Evolutionary conservation across 1,140 invertebrate species (phyloP), one percentile per base, ranked within the genome.

Genomic region (Leptopilina boulardi): DNA sequence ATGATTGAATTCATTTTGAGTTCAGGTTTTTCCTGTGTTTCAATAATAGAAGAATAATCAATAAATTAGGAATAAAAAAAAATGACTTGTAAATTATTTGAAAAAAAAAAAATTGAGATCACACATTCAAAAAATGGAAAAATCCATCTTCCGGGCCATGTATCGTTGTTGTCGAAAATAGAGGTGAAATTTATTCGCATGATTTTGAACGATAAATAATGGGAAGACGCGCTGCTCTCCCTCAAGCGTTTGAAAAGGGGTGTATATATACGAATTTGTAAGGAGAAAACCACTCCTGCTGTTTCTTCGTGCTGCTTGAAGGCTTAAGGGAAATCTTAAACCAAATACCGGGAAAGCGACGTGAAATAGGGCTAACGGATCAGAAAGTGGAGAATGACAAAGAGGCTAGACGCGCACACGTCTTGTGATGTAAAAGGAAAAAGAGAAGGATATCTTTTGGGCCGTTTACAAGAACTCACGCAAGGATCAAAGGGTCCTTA

Each of bases 161-260:
- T n/a, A n/a, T n/a, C n/a, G n/a, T n/a, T n/a, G n/a, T 66, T 30
- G 11, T 66, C 23, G 77, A 78, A 84, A 75, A 9, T 4, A 38
- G 79, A 77, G 42, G 76, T 66, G 76, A 80, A 84, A 82, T 84
- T 82, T 80, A 82, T 82, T 82, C 80, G 76, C 79, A 77, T 78
- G 78, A 82, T 79, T 77, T 77, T 80, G 75, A 77, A 77, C 79
- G 79, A 84, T 84, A 82, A 82, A 82, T 82, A 82, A 84, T 76
- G 77, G 80, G 81, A 79, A 80, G 80, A 82, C 77, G 77, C n/a
- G n/a, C n/a, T n/a, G n/a, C n/a, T n/a, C 82, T 80, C 78, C 77
- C 77, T 80, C n/a, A n/a, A n/a, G n/a, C 79, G 78, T 77, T 84
- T 77, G 26, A 8, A n/a, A 34, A n/a, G 23, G 23, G 21, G 19